Base-by-base conservation (phyloP, 2,888 invertebrate genomes). In the Oscheius sp. region DNA sequence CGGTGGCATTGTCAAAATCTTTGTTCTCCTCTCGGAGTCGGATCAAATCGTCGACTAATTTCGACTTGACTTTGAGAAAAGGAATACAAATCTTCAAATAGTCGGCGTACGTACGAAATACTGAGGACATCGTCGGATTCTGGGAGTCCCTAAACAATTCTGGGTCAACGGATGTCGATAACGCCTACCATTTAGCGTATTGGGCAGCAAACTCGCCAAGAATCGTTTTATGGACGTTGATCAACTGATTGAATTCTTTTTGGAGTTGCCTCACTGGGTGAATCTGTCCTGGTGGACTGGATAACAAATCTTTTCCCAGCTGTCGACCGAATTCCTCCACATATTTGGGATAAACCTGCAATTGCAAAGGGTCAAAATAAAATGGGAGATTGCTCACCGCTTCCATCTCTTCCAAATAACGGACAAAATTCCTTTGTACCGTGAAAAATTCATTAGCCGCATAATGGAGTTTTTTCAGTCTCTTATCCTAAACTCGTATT, bases 1-100 rank as follows among this genome's bases (percentile, higher is more conserved):
- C 69, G 16, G 86, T 86, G 9, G 84, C 85, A 9, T 81, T 74
- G n/a, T 85, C 85, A 41, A 87, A 83, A n/a, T 87, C 85, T 55
- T 78, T 73, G 70, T 87, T 83, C 58, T 85, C 85, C 52, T 82
- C 78, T 49, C 84, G 27, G 64, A 80, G 69, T 58, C 72, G 72
- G 9, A 78, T 66, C 29, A 87, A 55, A 29, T 85, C 81, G 16
- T 74, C 63, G 55, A 78, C 71, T 59, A 85, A 75, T 2, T 72
- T 74, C 0, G 76, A 73, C 63, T 87, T 87, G n/a, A 84, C 83
- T 66, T 80, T 78, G 29, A 85, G 69, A 61, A 87, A 86, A 23
- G 74, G 79, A 25, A 72, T 72, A 41, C 81, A 81, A 25, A 73
- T 73, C 53, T 83, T 87, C 58, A 87, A 77, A 68, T 82, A 83